Evolutionary conservation across 2,797 vertebrate genomes (phyloP).

Genomic region (Lepus oiostolus): DNA sequence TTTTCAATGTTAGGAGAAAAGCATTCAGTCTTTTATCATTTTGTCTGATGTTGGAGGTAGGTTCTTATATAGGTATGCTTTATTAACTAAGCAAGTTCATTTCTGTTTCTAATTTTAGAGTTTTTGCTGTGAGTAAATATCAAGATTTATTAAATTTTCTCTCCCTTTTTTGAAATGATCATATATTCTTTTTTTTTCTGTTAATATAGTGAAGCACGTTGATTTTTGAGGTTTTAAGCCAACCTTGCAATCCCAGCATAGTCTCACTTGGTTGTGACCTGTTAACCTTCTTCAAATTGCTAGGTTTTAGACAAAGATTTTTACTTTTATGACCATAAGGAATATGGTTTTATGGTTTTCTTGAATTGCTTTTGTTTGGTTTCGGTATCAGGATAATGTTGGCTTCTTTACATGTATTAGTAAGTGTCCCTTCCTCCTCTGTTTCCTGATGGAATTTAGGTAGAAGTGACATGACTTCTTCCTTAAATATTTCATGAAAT

Average conservation of each 20-base stretch:
- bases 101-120: not conserved
- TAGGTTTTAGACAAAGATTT: slow-evolving; percentile 1
- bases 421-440: not conserved
- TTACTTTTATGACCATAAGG: not conserved
- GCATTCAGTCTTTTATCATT: not conserved
- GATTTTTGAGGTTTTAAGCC: slow-evolving; percentile 36
- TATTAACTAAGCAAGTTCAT: not conserved
- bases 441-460: slow-evolving; percentile 7
- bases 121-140: slow-evolving; percentile 38
- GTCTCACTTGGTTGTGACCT: not conserved
- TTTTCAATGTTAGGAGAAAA: slow-evolving; percentile 12
- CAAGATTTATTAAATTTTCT: slow-evolving; percentile 18
- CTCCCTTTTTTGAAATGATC: not conserved
- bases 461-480: not conserved
- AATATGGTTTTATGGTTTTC: not conserved
- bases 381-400: not conserved
- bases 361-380: slow-evolving; percentile 2
- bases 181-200: not conserved
- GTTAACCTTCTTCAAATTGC: not conserved
- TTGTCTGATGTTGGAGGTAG: not conserved
- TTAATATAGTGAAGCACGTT: not conserved
- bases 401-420: not conserved
- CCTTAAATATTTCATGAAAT: slow-evolving; percentile 19
- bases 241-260: slow-evolving; percentile 8
- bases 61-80: not conserved